phyloP scores from a whole-genome alignment of 1,140 invertebrate species.

The Drosophila murphyi region DNA sequence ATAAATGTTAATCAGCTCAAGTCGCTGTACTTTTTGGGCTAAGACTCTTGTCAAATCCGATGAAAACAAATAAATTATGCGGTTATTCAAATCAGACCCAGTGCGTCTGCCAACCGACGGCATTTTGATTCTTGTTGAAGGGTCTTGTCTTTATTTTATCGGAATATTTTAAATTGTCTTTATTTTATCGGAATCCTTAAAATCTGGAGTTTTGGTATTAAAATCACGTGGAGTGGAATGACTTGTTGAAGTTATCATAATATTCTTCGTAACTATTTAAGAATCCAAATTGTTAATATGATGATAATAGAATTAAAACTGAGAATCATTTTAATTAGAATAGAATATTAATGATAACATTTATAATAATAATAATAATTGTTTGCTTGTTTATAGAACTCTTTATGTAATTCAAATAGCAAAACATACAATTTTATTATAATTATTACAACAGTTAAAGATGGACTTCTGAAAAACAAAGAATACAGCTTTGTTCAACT shows the following conservation, averaged over 20 bases:
- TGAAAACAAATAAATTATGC: conserved; percentile 69
- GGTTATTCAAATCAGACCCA: conserved; percentile 49
- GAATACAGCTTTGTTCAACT: not conserved
- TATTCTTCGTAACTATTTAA: too few relatives aligned
- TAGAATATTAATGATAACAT: too few relatives aligned
- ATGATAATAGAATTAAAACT: too few relatives aligned
- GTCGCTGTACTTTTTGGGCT: conserved; percentile 59
- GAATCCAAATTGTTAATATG: too few relatives aligned
- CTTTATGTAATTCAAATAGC: too few relatives aligned
- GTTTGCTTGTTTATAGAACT: too few relatives aligned
- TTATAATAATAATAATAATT: too few relatives aligned
- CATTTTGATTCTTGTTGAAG: conserved; percentile 16
- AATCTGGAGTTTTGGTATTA: conserved; percentile 2
- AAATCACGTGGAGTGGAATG: not conserved
- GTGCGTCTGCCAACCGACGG: conserved; percentile 27
- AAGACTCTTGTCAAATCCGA: conserved; percentile 42
- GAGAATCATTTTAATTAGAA: too few relatives aligned
- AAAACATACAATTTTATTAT: too few relatives aligned
- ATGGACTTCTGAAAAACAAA: too few relatives aligned
- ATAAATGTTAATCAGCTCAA: conserved; percentile 76
- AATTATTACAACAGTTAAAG: too few relatives aligned
- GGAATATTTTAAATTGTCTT: conserved; percentile 22
- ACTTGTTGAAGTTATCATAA: not conserved
- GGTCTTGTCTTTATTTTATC: conserved; percentile 30
- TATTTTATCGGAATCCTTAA: conserved; percentile 35